These are phyloP conservation scores for Cervus canadensis DNA, from an alignment of 2,113 vertebrate genomes.

Conservation along the genomic window DNA sequence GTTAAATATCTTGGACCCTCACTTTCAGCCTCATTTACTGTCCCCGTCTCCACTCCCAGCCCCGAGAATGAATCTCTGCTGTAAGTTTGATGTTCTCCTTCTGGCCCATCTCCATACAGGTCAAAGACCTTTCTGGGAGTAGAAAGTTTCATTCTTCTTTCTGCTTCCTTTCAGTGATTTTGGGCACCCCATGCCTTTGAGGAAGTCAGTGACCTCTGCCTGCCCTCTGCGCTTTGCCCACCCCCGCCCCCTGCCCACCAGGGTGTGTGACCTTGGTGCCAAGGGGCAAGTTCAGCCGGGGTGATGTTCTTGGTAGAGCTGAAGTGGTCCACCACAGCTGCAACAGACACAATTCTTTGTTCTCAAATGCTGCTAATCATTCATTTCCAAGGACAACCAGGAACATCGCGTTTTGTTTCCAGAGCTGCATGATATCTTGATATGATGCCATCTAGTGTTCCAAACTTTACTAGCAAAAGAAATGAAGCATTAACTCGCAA, in stretches of 20 bases:
- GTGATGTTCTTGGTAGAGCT: background rate
- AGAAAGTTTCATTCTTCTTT: background rate
- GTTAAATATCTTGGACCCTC: background rate
- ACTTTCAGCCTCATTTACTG: background rate
- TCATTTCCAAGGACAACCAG: constrained; percentile 10
- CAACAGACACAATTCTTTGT: background rate
- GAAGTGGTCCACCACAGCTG: background rate
- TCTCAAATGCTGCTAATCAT: background rate
- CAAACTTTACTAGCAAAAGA: background rate
- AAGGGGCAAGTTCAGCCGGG: background rate
- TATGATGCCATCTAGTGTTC: constrained; percentile 5
- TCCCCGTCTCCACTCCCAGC: background rate
- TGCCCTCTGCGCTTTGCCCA: background rate
- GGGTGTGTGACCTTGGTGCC: background rate
- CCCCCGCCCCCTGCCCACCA: background rate
- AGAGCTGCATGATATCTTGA: background rate
- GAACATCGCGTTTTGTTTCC: background rate
- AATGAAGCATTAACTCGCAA: background rate
- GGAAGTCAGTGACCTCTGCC: background rate
- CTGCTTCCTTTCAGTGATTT: background rate
- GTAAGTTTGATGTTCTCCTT: background rate
- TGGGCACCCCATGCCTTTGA: background rate
- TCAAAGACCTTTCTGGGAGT: background rate
- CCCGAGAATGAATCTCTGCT: background rate
- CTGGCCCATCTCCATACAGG: background rate